Conservation (phyloP, 2,113 vertebrate genomes). For the Shinisaurus crocodilurus region DNA sequence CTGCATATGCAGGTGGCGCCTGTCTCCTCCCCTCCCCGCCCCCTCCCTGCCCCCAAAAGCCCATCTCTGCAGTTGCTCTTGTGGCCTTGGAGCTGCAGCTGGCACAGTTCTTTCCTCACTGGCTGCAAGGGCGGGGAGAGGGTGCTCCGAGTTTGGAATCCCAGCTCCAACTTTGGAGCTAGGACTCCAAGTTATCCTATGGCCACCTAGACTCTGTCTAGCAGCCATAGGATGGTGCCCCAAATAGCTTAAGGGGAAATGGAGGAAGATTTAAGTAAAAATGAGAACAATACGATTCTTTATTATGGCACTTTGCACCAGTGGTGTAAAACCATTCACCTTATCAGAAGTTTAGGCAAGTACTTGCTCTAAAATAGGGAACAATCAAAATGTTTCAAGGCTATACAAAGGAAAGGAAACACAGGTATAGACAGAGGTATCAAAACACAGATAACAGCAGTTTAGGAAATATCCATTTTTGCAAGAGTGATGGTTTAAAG, state of each 20-base stretch:
- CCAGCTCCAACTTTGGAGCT: no score
- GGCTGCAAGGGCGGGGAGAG: no score
- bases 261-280: not conserved
- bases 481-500: not conserved
- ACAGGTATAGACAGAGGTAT: not conserved
- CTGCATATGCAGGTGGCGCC: no score
- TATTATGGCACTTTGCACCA: not conserved
- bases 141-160: no score
- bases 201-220: no score
- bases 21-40: no score
- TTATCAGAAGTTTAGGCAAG: slow-evolving; percentile 1
- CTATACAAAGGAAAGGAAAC: not conserved
- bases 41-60: no score
- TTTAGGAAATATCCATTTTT: not conserved
- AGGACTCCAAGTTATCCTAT: no score
- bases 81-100: no score
- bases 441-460: not conserved
- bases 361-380: not conserved
- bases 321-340: slow-evolving; percentile 5
- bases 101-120: no score
- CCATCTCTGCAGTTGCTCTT: no score
- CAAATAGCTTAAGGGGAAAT: not conserved
- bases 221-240: no score
- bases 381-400: not conserved
- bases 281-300: not conserved